phyloP scores from a whole-genome alignment of 2,113 vertebrate species.

The Pogonocichla stellata region DNA sequence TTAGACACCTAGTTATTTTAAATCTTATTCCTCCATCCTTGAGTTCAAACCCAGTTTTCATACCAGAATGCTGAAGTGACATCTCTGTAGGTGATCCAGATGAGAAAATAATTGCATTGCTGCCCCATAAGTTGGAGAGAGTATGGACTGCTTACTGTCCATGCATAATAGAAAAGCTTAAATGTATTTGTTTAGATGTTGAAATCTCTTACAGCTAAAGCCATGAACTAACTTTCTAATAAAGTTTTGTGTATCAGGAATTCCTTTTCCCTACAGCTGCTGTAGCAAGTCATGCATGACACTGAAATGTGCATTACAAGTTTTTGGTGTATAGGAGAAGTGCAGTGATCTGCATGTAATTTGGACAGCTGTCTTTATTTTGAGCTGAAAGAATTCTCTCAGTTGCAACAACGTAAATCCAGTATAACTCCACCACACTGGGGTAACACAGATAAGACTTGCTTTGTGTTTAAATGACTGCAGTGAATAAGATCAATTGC shows the following conservation, averaged over 20 bases:
- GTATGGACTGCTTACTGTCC: neutral
- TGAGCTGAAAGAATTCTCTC: constrained; percentile 57
- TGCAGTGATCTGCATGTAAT: constrained; percentile 53
- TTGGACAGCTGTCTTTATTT: constrained; percentile 47
- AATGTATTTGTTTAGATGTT: neutral
- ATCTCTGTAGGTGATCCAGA: neutral
- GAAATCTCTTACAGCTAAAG: neutral
- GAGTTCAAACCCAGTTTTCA: neutral
- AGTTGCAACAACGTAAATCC: constrained; percentile 60
- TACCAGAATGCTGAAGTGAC: neutral
- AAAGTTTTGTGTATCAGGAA: neutral
- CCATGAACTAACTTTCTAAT: neutral
- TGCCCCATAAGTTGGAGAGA: neutral
- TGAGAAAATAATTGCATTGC: neutral
- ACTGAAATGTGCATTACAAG: constrained; percentile 35
- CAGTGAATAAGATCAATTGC: constrained; percentile 25
- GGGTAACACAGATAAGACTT: constrained; percentile 35
- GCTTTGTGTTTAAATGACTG: constrained; percentile 49
- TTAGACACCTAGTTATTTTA: neutral
- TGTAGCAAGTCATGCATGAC: constrained; percentile 39
- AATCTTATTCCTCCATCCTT: neutral
- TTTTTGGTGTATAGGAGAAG: constrained; percentile 44
- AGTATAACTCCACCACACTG: constrained; percentile 29
- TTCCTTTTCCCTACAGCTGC: constrained; percentile 28
- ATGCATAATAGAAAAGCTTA: neutral